These are phyloP conservation scores for Parotocinclus haroldoi DNA, from an alignment of 2,797 vertebrate species.

Conservation along the genomic window DNA sequence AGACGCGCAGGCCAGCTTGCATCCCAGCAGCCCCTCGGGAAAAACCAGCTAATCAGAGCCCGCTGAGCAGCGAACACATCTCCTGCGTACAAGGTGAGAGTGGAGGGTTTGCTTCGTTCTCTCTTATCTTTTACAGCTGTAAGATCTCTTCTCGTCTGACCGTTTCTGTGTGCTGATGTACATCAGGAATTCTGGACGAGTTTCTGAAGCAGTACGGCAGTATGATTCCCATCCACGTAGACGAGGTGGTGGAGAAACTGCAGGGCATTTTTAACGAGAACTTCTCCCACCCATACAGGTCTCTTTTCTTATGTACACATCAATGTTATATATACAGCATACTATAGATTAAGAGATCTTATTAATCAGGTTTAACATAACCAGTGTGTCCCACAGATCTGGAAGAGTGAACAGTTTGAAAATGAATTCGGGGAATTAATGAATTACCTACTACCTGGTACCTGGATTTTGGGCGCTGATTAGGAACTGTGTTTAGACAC, in stretches of 20 bases:
- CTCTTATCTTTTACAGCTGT: too few relatives aligned
- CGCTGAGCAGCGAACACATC: conserved; percentile 68
- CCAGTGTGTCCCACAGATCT: too few relatives aligned
- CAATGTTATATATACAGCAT: too few relatives aligned
- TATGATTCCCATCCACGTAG: conserved; percentile 84
- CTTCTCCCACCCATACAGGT: conserved; percentile 84
- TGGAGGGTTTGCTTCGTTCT: too few relatives aligned
- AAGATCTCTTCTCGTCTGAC: too few relatives aligned
- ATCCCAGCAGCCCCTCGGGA: conserved; percentile 40
- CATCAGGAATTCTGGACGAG: conserved; percentile 80
- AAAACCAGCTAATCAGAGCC: conserved; percentile 49
- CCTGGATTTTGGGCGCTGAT: too few relatives aligned
- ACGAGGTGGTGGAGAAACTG: conserved; percentile 81
- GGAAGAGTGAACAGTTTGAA: too few relatives aligned
- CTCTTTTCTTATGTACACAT: background rate
- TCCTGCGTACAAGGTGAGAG: conserved; percentile 69
- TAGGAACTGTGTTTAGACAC: too few relatives aligned
- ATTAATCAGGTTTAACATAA: too few relatives aligned
- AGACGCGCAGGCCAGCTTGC: conserved; percentile 46
- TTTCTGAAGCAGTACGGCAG: conserved; percentile 86
- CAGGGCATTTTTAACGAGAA: conserved; percentile 83
- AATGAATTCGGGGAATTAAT: too few relatives aligned
- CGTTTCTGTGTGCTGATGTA: background rate
- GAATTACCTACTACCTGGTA: too few relatives aligned
- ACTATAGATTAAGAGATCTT: too few relatives aligned